Evolutionary conservation across 1,140 invertebrate genomes (phyloP), one percentile per base, ranked within the genome.

Genomic region (Telenomus remus): DNA sequence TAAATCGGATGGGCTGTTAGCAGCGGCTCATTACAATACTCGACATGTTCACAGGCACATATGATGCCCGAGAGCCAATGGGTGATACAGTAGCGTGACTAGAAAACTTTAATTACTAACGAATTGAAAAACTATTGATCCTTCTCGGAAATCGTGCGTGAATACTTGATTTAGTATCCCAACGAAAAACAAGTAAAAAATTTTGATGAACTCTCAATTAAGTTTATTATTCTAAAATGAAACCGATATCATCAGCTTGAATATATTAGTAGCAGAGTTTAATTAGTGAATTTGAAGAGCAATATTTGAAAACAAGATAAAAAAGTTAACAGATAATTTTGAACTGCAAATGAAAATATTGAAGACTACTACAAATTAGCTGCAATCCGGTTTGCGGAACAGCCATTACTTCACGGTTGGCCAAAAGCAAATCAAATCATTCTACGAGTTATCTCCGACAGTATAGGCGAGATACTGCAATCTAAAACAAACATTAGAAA

Each of bases 361-460:
- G 9, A 59, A 69, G 39, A 12, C 44, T 60, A 48, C 64, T 48
- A 10, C 34, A 53, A 37, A 27, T 44, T 44, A 57, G 47, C 51
- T 60, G 60, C 44, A 66, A 54, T 60, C 16, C 48, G 16, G 35
- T 16, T 12, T 54, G 48, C 35, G 65, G 48, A 69, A 60, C 65
- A 69, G 43, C 33, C 37, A 53, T 47, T 46, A 55, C 61, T 43
- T 42, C 49, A 37, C 42, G 42, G 56, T 54, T 53, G 56, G 54
- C 47, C 39, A 57, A 27, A 34, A 69, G 60, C 43, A 54, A 69
- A 60, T 69, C 57, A 70, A 70, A 61, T 70, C 46, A 50, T 59
- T 55, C 60, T 60, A 53, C 1, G 37, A 7, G 14, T 60, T 50
- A 57, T 46, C n/a, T 48, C n/a, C 19, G 46, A 51, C 33, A 33